Evolutionary conservation across 2,113 vertebrate genomes (phyloP).

Genomic region (Hippocampus abdominalis): DNA sequence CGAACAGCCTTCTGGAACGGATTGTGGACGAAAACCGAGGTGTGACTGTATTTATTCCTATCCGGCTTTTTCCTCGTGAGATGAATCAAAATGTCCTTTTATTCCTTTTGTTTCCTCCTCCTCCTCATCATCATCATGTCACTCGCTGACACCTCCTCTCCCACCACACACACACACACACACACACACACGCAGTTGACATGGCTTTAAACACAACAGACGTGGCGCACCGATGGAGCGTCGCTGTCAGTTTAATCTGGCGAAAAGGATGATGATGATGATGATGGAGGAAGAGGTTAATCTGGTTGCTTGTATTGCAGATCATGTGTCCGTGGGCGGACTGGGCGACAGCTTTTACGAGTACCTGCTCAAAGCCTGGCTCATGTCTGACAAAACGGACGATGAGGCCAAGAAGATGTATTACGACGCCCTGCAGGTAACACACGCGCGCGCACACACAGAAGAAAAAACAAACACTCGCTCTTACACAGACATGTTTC

Average conservation of each 20-base stretch:
- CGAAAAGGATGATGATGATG: background rate
- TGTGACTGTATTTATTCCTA: too few species aligned
- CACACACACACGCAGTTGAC: background rate
- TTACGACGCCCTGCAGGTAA: constrained; percentile 92
- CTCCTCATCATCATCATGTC: background rate
- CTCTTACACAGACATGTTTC: too few species aligned
- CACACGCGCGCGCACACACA: background rate
- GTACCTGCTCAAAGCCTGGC: constrained; percentile 97
- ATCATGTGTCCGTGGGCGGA: constrained; percentile 94
- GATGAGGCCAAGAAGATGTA: constrained; percentile 94
- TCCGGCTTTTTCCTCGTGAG: too few species aligned
- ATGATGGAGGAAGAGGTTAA: background rate
- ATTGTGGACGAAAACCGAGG: too few species aligned
- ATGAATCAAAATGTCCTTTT: background rate
- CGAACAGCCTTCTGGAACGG: too few species aligned
- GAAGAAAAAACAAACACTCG: too few species aligned
- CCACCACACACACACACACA: background rate
- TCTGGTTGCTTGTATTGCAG: constrained; percentile 62
- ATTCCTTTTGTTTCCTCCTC: too few species aligned
- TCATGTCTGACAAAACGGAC: constrained; percentile 95
- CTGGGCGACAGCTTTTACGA: constrained; percentile 98
- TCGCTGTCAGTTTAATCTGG: background rate
- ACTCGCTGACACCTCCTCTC: background rate
- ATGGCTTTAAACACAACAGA: background rate
- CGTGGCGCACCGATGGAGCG: background rate